phyloP scores from a whole-genome alignment of 2,888 invertebrate genomes.

The Campoplex capitator region DNA sequence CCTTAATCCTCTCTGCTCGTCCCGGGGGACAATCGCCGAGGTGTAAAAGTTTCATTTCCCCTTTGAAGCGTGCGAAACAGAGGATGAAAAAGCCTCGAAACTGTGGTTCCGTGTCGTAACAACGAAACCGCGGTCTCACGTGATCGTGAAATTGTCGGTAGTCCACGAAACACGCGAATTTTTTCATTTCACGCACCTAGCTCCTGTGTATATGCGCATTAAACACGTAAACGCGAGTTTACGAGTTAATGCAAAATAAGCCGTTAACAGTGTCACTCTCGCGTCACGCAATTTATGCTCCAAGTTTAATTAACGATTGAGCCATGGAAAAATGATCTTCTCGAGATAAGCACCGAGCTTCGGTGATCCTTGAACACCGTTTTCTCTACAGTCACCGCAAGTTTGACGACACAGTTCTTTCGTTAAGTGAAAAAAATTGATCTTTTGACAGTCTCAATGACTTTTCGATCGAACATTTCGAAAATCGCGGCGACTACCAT shows the following conservation, averaged over 20 bases:
- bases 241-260: constrained; percentile 39
- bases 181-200: constrained; percentile 26
- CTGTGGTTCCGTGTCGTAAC: constrained; percentile 2
- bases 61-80: background rate
- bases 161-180: constrained; percentile 43
- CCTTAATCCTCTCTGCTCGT: background rate
- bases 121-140: constrained; percentile 34
- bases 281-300: constrained; percentile 30
- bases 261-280: constrained; percentile 36
- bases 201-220: background rate
- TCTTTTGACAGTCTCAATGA: background rate
- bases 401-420: background rate
- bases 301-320: constrained; percentile 33
- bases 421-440: background rate
- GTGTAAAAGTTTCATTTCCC: constrained; percentile 13
- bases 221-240: constrained; percentile 11
- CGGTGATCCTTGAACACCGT: background rate
- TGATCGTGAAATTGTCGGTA: constrained; percentile 39
- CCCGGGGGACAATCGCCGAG: background rate
- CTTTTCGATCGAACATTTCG: background rate
- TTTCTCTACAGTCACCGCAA: background rate
- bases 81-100: constrained; percentile 15
- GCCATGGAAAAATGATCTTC: constrained; percentile 14
- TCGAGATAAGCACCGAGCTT: constrained; percentile 19
- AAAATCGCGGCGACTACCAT: background rate